These are phyloP conservation scores for Bombus affinis DNA, from an alignment of 1,140 invertebrate genomes.

Conservation along the genomic window DNA sequence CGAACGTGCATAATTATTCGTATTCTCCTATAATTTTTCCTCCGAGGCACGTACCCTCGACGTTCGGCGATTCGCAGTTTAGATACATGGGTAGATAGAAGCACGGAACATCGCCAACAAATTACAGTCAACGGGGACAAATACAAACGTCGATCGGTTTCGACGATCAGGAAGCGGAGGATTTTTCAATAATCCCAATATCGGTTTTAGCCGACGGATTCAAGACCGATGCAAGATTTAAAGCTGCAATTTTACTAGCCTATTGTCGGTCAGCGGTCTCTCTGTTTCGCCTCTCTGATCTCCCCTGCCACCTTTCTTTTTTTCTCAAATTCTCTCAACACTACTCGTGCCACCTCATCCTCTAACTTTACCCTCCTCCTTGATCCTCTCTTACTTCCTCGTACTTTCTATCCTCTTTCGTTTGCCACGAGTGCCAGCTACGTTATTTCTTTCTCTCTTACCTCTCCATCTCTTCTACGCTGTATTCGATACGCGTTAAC, in stretches of 20 bases:
- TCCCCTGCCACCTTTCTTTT: conserved; percentile 5
- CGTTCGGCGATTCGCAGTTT: background rate
- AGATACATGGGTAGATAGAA: background rate
- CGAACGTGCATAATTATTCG: conserved; percentile 7
- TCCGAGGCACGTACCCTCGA: background rate
- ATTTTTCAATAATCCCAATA: conserved; percentile 1
- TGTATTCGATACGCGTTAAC: conserved; percentile 53
- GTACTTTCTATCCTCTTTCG: conserved; percentile 62
- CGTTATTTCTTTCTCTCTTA: conserved; percentile 44
- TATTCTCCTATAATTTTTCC: background rate
- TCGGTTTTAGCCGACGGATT: no score
- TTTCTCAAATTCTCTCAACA: conserved; percentile 47
- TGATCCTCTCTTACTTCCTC: background rate
- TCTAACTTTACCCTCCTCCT: conserved; percentile 28
- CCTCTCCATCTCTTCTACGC: conserved; percentile 29
- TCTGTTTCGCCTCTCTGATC: background rate
- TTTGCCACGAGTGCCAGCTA: conserved; percentile 53
- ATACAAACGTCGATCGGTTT: background rate
- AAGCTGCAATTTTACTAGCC: conserved; percentile 67
- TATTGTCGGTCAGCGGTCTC: conserved; percentile 53
- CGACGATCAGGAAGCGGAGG: background rate
- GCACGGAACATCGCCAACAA: background rate
- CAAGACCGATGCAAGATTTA: conserved; percentile 40
- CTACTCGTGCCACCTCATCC: conserved; percentile 56
- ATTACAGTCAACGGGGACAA: background rate